Evolutionary conservation across 2,113 vertebrate species (phyloP).

Genomic region (Myiagra hebetior): DNA sequence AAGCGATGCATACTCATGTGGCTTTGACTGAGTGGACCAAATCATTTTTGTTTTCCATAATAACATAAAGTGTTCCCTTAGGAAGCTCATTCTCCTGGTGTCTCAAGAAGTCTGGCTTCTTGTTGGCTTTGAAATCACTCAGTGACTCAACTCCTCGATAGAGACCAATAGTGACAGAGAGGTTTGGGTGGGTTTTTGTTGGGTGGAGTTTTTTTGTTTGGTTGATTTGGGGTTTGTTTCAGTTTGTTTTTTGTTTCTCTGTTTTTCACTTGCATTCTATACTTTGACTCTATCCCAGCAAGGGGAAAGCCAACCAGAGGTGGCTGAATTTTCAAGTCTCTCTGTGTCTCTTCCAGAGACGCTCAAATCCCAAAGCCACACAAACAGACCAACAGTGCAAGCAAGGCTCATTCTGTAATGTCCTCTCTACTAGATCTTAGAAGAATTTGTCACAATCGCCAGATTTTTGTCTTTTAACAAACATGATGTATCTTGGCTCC

Average conservation of each 20-base stretch:
- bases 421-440: background rate
- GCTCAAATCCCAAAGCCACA: background rate
- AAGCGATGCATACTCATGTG: background rate
- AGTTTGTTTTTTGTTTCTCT: background rate
- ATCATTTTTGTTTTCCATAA: background rate
- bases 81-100: background rate
- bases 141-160: background rate
- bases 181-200: background rate
- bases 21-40: background rate
- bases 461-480: conserved; percentile 44
- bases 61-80: background rate
- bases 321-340: background rate
- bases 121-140: background rate
- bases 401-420: background rate
- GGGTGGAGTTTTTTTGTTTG: background rate
- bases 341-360: background rate
- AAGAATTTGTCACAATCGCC: background rate
- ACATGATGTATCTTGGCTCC: background rate
- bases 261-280: background rate
- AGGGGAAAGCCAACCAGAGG: background rate
- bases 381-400: background rate
- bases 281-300: background rate
- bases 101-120: background rate
- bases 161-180: background rate
- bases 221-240: background rate